Conservation (phyloP, 92 coral and sea anemone genomes). For the Pocillopora meandrina region DNA sequence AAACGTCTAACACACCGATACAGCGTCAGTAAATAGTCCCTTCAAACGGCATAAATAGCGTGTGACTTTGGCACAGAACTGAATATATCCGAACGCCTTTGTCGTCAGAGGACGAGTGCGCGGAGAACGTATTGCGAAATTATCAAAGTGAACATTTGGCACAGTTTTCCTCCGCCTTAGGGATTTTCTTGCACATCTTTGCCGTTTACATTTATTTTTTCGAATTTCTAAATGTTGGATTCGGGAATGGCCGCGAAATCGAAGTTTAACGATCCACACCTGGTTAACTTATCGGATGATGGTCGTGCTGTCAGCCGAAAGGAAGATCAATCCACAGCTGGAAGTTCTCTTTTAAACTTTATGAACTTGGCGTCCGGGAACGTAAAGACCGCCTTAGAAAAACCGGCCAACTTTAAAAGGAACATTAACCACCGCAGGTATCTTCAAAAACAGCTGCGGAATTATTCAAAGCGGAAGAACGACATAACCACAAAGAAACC, state of each 20-base stretch:
- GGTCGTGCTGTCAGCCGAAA: constrained; percentile 55
- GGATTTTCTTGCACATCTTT: not conserved
- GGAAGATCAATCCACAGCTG: constrained; percentile 79
- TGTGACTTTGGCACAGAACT: constrained; percentile 22
- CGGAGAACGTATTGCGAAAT: not conserved
- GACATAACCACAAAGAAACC: constrained; percentile 58
- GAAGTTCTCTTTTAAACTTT: constrained; percentile 87
- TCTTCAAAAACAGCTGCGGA: constrained; percentile 90
- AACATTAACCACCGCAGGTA: constrained; percentile 97
- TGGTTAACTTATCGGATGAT: constrained; percentile 50
- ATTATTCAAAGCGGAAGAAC: constrained; percentile 79
- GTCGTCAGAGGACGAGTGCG: not conserved
- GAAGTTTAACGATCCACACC: constrained; percentile 45
- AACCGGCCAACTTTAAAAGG: constrained; percentile 96
- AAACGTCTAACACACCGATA: constrained; percentile 83
- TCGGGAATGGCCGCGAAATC: constrained; percentile 56
- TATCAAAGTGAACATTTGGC: not conserved
- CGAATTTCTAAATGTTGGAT: constrained; percentile 2
- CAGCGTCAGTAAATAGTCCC: constrained; percentile 79
- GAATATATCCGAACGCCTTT: not conserved
- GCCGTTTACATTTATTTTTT: not conserved
- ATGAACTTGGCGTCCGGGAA: constrained; percentile 97
- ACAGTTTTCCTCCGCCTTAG: not conserved
- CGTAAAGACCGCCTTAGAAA: constrained; percentile 94
- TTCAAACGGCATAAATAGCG: constrained; percentile 79